Conservation (phyloP, 2,888 invertebrate species). For the Tenthredo notha region DNA sequence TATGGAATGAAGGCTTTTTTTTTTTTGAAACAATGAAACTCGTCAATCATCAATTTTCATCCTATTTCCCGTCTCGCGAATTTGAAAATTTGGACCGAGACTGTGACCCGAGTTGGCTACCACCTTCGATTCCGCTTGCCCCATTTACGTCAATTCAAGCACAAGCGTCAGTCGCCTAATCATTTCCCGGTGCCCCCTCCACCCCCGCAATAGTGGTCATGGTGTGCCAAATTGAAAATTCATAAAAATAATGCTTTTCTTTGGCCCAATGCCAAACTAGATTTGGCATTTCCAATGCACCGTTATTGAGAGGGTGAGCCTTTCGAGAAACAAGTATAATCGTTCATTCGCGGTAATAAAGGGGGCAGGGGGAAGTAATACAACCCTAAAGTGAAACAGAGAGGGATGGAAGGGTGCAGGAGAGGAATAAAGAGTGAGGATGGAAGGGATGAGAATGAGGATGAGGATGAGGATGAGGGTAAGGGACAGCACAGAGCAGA, state of each 20-base stretch:
- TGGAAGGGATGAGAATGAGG: not conserved
- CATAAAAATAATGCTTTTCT: slow-evolving; percentile 53
- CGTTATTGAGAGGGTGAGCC: not conserved
- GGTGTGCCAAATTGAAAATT: slow-evolving; percentile 55
- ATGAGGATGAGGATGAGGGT: slow-evolving; percentile 1
- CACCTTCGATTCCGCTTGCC: slow-evolving; percentile 6
- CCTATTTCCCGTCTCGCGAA: not conserved
- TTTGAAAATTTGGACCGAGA: not conserved
- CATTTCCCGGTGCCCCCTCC: slow-evolving; percentile 29
- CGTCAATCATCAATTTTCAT: not conserved
- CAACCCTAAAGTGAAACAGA: slow-evolving; percentile 24
- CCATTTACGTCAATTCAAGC: slow-evolving; percentile 19
- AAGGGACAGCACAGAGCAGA: slow-evolving; percentile 44
- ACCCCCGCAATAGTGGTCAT: not conserved
- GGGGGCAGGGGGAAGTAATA: slow-evolving; percentile 17
- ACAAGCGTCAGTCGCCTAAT: slow-evolving; percentile 47
- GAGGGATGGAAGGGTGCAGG: not conserved
- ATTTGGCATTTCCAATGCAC: slow-evolving; percentile 46
- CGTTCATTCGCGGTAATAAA: slow-evolving; percentile 41
- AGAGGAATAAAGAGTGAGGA: not conserved
- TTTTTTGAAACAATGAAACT: not conserved
- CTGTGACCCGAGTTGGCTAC: slow-evolving; percentile 36
- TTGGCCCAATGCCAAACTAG: slow-evolving; percentile 48
- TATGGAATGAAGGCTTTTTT: not conserved
- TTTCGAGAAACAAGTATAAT: slow-evolving; percentile 35